Base-by-base conservation (phyloP, 2,113 vertebrate species). In the Percina caprodes region DNA sequence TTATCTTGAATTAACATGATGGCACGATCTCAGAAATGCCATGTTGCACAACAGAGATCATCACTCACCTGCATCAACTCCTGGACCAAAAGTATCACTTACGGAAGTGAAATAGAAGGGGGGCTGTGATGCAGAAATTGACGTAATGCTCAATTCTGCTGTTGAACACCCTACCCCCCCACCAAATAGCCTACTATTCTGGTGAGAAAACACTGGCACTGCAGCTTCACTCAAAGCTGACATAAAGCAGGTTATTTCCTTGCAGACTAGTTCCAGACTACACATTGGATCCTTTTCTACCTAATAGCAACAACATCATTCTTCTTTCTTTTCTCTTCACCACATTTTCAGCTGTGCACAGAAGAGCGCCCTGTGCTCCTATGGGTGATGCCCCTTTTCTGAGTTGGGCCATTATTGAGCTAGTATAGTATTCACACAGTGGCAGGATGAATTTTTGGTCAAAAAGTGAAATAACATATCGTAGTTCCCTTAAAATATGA, bases 51-150 rank as follows among this genome's bases (percentile, higher is more conserved):
- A 46, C n/a, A 16, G 45, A 26, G 26, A 74, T 69, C 54, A 61
- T 68, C 76, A 48, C 24, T 84, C 69, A 77, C 1, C 54, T 69
- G 39, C 23, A 74, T 69, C 8, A 58, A 76, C 10, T 12, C 61
- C 19, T 35, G 56, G 58, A 49, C 39, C 55, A 45, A 56, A 42
- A 58, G 62, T 78, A 30, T 18, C 68, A 46, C 46, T 30, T 58
- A 73, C 9, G 33, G 52, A 69, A 63, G 33, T 11, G 56, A 1
- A 84, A 51, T 23, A 39, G 30, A 45, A 10, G 1, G 61, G 42
- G 55, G 48, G 77, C 51, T 71, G 42, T 42, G 49, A 72, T 71
- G 62, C 71, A 76, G 33, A 85, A 79, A 51, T 26, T 5, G 33
- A 83, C n/a, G 30, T 26, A 68, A 69, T 65, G n/a, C 19, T 74